Evolutionary conservation across 2,888 invertebrate genomes (phyloP).

Genomic region (Pelosia muscerda): DNA sequence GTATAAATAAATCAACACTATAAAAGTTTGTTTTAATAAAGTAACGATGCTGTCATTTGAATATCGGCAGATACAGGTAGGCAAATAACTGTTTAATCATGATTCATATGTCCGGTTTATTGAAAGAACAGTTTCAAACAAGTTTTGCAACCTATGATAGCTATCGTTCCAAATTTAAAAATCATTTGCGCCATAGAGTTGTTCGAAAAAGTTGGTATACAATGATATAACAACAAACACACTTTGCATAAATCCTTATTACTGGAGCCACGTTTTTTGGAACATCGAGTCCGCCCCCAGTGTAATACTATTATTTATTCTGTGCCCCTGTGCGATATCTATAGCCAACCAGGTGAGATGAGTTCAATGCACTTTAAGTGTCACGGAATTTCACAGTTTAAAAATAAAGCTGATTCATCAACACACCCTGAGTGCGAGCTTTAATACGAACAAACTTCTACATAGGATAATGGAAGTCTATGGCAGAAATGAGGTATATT

Average conservation of each 20-base stretch:
- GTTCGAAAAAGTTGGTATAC: neutral
- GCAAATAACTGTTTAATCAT: conserved; percentile 15
- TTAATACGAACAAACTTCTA: neutral
- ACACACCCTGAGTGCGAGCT: neutral
- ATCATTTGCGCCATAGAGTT: neutral
- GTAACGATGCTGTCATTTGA: neutral
- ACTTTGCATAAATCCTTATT: neutral
- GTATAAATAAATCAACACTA: neutral
- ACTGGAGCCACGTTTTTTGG: neutral
- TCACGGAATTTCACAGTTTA: neutral
- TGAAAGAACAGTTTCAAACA: conserved; percentile 13
- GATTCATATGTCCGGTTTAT: conserved; percentile 14
- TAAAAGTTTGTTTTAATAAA: neutral
- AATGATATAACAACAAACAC: neutral
- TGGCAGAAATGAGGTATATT: neutral
- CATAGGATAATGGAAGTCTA: neutral
- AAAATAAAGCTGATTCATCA: neutral
- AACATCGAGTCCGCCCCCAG: neutral
- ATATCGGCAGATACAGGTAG: neutral
- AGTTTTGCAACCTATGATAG: conserved; percentile 9
- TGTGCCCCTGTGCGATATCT: neutral
- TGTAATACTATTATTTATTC: too few relatives aligned
- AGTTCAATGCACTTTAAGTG: neutral
- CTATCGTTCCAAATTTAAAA: conserved; percentile 3
- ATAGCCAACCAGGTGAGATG: neutral